Evolutionary conservation across 2,888 invertebrate species (phyloP), one percentile per base, ranked within the genome.

Genomic region (Geotrupes spiniger): DNA sequence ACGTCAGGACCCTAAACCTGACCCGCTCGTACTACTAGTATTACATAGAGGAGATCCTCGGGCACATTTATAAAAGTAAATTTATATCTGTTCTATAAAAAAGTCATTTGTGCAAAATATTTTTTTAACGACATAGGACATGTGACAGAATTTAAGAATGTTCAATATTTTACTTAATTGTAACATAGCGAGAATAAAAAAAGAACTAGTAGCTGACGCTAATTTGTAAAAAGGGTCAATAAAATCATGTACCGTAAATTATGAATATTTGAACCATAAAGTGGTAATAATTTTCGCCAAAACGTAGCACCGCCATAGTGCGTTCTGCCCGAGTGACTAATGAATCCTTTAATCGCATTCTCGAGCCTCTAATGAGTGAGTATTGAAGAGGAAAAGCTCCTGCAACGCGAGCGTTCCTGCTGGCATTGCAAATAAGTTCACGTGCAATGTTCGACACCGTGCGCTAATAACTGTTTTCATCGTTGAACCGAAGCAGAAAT

Each of bases 271-370:
- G 38, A 41, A 39, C 41, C 41, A 28, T 46, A 46, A 46, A 46
- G 25, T 21, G 40, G 40, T 12, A 53, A 51, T 45, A 43, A 51
- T 51, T 47, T 51, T 47, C 38, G 27, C 31, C 17, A 40, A 44
- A 47, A 37, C 37, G 51, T 42, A 41, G 40, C 41, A 36, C 46
- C 36, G 51, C 21, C 47, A 40, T 53, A 53, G 49, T 53, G 51
- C 40, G 48, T 41, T 48, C 45, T 48, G 40, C 40, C 26, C 51
- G 42, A 29, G 43, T 56, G 52, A 57, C 54, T 56, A 56, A 58
- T 58, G 58, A 58, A 54, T 58, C 51, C 49, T 49, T 52, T 52
- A 50, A 54, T 51, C 50, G 39, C 48, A 53, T 54, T 50, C 49
- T 43, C 36, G 51, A 43, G 36, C 31, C 51, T 33, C 49, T 58